phyloP scores from a whole-genome alignment of 2,797 vertebrate species.

The Cuculus canorus region DNA sequence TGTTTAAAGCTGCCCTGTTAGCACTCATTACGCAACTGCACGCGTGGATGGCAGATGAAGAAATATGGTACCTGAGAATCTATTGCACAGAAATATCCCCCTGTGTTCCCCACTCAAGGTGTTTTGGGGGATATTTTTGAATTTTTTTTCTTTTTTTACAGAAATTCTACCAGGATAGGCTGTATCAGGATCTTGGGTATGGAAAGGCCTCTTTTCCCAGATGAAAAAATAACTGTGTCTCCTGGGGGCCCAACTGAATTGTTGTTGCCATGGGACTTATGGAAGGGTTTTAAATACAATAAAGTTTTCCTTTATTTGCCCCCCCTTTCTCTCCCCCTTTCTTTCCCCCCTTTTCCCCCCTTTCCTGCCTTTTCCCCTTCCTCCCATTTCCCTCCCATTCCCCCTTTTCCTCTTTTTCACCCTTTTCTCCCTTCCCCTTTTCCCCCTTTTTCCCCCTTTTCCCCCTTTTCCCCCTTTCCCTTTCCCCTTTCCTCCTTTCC shows the following conservation, averaged over 20 bases:
- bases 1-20: slow-evolving; percentile 58
- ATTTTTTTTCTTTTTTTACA: fast-evolving
- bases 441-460: no score
- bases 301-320: background rate
- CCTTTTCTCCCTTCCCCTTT: no score
- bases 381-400: background rate
- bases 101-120: no score
- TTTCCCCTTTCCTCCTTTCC: background rate
- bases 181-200: background rate
- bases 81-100: background rate
- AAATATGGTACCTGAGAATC: background rate
- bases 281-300: background rate
- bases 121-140: background rate
- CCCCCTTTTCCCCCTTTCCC: background rate
- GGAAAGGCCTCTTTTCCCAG: background rate
- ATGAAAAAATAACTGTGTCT: background rate
- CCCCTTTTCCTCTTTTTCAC: no score
- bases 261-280: background rate
- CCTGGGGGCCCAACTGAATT: background rate
- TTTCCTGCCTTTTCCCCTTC: no score
- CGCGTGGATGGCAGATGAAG: background rate
- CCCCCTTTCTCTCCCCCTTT: background rate
- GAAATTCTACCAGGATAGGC: background rate
- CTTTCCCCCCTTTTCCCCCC: background rate
- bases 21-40: slow-evolving; percentile 20